phyloP scores from a whole-genome alignment of 1,140 invertebrate genomes.

The Oncopeltus fasciatus region DNA sequence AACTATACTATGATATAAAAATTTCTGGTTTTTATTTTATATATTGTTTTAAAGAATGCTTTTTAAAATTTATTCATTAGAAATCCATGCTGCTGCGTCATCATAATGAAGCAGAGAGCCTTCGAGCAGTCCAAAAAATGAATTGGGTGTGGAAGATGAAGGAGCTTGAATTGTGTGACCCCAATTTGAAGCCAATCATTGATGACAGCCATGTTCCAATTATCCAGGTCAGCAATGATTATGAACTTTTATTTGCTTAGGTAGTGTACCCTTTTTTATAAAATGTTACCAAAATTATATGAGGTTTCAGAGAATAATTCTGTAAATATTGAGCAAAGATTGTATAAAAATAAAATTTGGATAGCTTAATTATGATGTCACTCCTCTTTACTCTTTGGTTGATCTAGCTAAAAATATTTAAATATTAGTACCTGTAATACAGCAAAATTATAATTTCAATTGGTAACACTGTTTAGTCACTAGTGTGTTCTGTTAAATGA shows the following conservation, averaged over 20 bases:
- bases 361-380: too few relatives aligned
- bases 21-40: too few relatives aligned
- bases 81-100: conserved; percentile 83
- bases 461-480: too few relatives aligned
- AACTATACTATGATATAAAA: too few relatives aligned
- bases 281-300: too few relatives aligned
- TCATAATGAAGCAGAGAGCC: conserved; percentile 87
- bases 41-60: not conserved
- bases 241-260: conserved; percentile 30
- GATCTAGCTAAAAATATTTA: too few relatives aligned
- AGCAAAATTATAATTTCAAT: too few relatives aligned
- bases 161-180: conserved; percentile 60
- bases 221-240: conserved; percentile 87
- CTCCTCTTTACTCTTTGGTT: too few relatives aligned
- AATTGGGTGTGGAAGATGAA: conserved; percentile 98
- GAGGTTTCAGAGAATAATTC: too few relatives aligned
- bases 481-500: too few relatives aligned
- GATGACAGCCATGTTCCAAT: conserved; percentile 80
- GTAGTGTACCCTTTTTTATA: not conserved
- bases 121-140: conserved; percentile 87
- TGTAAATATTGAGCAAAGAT: too few relatives aligned
- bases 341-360: not conserved
- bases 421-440: too few relatives aligned
- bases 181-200: conserved; percentile 56
- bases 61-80: conserved; percentile 37